phyloP scores from a whole-genome alignment of 2,888 invertebrate genomes.

The Mystacides longicornis region DNA sequence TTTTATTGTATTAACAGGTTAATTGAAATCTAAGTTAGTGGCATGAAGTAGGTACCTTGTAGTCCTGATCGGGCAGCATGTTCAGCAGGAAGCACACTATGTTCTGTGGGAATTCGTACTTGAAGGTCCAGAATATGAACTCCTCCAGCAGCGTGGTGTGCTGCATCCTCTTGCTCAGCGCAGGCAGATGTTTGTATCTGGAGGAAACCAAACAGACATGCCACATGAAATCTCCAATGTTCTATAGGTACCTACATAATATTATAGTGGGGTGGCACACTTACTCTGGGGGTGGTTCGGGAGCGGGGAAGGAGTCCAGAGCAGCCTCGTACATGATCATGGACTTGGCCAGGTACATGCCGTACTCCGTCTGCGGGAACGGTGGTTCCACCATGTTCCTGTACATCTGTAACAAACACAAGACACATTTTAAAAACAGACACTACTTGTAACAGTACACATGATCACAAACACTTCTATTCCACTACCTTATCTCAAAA shows the following conservation, averaged over 20 bases:
- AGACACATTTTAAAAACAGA: too few species aligned
- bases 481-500: too few species aligned
- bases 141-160: conserved; percentile 88
- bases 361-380: conserved; percentile 62
- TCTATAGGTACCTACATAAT: neutral
- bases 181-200: conserved; percentile 75
- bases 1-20: too few species aligned
- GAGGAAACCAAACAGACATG: conserved; percentile 31
- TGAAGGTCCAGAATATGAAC: conserved; percentile 96
- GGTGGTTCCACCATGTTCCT: conserved; percentile 60
- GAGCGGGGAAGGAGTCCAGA: conserved; percentile 68
- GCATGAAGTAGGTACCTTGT: too few species aligned
- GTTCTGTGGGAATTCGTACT: conserved; percentile 95
- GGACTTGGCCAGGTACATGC: conserved; percentile 64
- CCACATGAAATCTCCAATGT: neutral
- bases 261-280: neutral
- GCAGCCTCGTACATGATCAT: conserved; percentile 73
- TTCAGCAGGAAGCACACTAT: conserved; percentile 90
- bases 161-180: conserved; percentile 67
- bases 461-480: too few species aligned
- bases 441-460: too few species aligned
- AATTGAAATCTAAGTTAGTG: too few species aligned
- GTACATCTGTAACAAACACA: conserved; percentile 54
- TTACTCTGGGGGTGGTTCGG: conserved; percentile 48
- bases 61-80: conserved; percentile 90